Evolutionary conservation across 2,113 vertebrate genomes (phyloP).

Genomic region (Eonycteris spelaea): DNA sequence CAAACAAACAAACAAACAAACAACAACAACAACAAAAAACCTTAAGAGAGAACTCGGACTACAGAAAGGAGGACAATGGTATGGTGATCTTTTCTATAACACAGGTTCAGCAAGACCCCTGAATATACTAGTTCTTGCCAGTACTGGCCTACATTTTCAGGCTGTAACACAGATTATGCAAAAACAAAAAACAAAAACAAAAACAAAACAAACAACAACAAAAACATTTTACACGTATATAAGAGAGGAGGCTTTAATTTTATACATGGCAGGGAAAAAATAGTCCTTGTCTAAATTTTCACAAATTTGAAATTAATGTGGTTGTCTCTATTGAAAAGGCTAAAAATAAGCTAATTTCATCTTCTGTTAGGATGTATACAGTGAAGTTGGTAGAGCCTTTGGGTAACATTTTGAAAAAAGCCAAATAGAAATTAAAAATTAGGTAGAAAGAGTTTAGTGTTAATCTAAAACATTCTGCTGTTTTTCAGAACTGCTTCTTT

Average conservation of each 20-base stretch:
- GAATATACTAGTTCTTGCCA: neutral
- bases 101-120: neutral
- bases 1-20: too few relatives aligned
- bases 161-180: neutral
- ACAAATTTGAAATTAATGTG: neutral
- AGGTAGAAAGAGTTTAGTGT: neutral
- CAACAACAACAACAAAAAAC: neutral
- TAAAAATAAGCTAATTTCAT: neutral
- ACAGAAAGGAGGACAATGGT: neutral
- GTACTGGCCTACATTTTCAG: neutral
- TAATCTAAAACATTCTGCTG: neutral
- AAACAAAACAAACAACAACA: neutral
- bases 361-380: neutral
- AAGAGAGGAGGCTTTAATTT: neutral
- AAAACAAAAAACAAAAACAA: neutral
- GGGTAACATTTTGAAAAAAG: neutral
- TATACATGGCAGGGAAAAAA: neutral
- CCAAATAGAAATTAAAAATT: neutral
- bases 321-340: neutral
- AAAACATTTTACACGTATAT: neutral
- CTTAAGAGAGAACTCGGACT: neutral
- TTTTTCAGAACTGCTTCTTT: neutral
- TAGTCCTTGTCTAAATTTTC: neutral
- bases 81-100: neutral
- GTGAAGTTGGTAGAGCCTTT: neutral